Base-by-base conservation (phyloP, 1,140 invertebrate species). In the Epicauta chinensis region DNA sequence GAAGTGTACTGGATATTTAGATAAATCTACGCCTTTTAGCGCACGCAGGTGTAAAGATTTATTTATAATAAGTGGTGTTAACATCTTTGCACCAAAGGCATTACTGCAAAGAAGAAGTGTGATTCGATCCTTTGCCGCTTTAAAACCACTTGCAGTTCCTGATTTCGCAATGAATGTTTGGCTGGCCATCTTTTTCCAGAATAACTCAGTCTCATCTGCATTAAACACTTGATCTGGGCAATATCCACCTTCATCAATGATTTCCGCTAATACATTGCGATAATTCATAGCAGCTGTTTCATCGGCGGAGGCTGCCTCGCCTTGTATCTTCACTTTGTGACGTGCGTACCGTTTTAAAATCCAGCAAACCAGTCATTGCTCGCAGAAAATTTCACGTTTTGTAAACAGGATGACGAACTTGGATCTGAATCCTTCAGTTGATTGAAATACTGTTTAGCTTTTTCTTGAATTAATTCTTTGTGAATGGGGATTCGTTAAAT, bases 161-260 rank as follows among this genome's bases (percentile, higher is more conserved):
- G 55, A 9, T 62, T 60, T 53, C 73, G 66, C n/a, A n/a, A n/a
- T n/a, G 60, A 63, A 73, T 35, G 69, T 74, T 52, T 63, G 51
- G 53, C 58, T 62, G 46, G 73, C 70, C 67, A 76, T 71, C 57
- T 61, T 73, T 60, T 74, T 76, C 70, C 73, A 75, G 61, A 68
- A 75, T 1, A 75, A 51, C 16, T 57, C 66, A 32, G 67, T 72
- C 60, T 75, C 69, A 55, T 72, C 58, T 36, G 63, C 59, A 60
- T 69, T 73, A 57, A 73, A 72, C 34, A 74, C 62, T 57, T 71
- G 68, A 45, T 74, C 53, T 17, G 60, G 48, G 31, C 53, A 55
- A 53, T 66, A 70, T 31, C 53, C 49, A 38, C 58, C 58, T 36
- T 62, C 50, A 14, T 60, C 37, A 38, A 71, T 64, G 45, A 63